Conservation (phyloP, 2,888 invertebrate genomes). For the Scotopteryx bipunctaria region DNA sequence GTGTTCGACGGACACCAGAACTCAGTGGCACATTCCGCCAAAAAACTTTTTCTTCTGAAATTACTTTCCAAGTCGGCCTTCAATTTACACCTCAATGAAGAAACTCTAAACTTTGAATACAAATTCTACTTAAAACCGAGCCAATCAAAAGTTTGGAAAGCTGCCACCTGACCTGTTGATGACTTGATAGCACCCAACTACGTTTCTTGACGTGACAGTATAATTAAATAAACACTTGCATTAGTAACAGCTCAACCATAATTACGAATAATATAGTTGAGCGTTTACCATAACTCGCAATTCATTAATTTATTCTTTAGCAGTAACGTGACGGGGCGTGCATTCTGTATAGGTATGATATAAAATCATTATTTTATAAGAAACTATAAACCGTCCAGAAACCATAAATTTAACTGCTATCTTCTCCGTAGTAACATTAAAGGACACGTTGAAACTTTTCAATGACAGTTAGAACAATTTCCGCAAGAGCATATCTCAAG, state of each 20-base stretch:
- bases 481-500: conserved; percentile 6
- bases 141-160: conserved; percentile 59
- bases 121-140: conserved; percentile 60
- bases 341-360: no score
- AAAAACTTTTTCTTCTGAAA: conserved; percentile 52
- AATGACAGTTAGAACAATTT: conserved; percentile 13
- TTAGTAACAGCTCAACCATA: no score
- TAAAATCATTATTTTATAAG: no score
- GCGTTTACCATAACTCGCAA: no score
- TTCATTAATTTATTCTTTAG: no score
- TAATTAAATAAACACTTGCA: conserved; percentile 2
- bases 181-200: conserved; percentile 21
- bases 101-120: conserved; percentile 57
- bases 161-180: conserved; percentile 36
- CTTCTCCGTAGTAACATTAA: no score
- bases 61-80: conserved; percentile 59
- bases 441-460: background rate
- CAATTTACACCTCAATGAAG: conserved; percentile 68
- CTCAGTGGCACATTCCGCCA: conserved; percentile 40
- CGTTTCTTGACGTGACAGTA: conserved; percentile 13
- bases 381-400: no score
- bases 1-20: conserved; percentile 27
- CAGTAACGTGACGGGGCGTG: no score
- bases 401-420: no score
- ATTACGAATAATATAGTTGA: no score